Percentiles rank a stretch among this genome's conserved stretches.
These are phyloP conservation scores for Bombus vancouverensis DNA, from an alignment of 1,140 invertebrate species.

Conservation along the genomic window DNA sequence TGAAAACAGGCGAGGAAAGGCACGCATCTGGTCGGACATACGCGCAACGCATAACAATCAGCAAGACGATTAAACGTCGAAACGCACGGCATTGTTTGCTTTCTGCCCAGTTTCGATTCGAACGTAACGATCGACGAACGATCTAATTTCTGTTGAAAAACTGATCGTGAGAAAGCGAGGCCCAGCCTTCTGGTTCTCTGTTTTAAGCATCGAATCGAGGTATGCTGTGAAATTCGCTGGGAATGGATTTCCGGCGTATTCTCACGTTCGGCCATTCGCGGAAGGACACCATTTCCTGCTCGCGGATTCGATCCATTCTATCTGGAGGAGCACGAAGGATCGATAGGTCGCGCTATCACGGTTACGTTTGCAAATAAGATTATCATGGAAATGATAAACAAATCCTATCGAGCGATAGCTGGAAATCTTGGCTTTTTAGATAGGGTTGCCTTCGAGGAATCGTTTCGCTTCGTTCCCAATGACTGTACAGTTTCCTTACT, in stretches of 20 bases:
- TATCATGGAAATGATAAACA: slow-evolving; percentile 12
- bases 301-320: slow-evolving; percentile 41
- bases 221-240: slow-evolving; percentile 35
- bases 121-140: background rate
- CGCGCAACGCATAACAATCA: background rate
- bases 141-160: slow-evolving; percentile 8
- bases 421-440: background rate
- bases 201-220: slow-evolving; percentile 36
- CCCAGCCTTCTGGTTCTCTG: background rate
- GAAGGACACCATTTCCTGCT: slow-evolving; percentile 44
- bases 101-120: background rate
- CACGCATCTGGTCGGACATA: too few species aligned
- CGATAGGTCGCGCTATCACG: background rate
- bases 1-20: background rate
- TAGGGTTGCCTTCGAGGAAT: background rate
- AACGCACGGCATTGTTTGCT: background rate
- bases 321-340: background rate
- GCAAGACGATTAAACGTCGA: background rate
- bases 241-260: slow-evolving; percentile 62
- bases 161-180: slow-evolving; percentile 44
- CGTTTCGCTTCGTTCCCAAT: background rate
- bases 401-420: slow-evolving; percentile 5
- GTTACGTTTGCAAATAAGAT: too few species aligned
- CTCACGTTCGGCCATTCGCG: slow-evolving; percentile 53
- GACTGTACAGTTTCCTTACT: too few species aligned